phyloP scores from a whole-genome alignment of 2,888 invertebrate genomes.

The Drosophila fungiperda region DNA sequence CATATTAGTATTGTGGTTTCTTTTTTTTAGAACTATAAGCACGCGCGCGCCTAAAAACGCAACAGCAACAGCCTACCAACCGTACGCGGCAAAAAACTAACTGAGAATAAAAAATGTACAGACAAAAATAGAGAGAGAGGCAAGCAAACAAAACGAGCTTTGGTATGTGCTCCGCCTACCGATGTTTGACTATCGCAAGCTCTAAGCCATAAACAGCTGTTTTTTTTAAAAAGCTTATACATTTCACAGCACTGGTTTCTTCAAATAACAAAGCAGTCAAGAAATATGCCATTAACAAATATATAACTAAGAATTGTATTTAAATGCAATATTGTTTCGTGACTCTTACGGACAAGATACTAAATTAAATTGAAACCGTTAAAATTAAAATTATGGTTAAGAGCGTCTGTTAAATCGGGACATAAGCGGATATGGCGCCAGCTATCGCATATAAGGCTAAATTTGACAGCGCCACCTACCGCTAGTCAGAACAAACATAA shows the following conservation, averaged over 20 bases:
- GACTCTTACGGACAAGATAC: background rate
- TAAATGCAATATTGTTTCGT: background rate
- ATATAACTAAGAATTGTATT: background rate
- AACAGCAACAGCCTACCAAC: slow-evolving; percentile 17
- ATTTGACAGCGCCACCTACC: background rate
- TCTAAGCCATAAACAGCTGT: slow-evolving; percentile 30
- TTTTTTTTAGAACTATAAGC: slow-evolving; percentile 22
- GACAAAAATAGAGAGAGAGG: background rate
- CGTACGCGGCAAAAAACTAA: slow-evolving; percentile 32
- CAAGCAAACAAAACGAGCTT: slow-evolving; percentile 9
- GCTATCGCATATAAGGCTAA: background rate
- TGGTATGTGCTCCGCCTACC: slow-evolving; percentile 21
- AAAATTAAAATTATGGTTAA: background rate
- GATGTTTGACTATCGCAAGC: slow-evolving; percentile 12
- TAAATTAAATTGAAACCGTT: background rate
- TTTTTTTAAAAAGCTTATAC: slow-evolving; percentile 1
- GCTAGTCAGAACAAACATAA: background rate
- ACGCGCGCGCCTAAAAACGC: slow-evolving; percentile 26
- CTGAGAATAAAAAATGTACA: slow-evolving; percentile 30
- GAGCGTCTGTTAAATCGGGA: background rate
- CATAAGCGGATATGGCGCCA: background rate
- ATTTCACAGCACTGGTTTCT: background rate
- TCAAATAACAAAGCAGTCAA: background rate
- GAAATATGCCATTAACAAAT: background rate
- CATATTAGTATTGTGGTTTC: slow-evolving; percentile 45